Percentiles rank a stretch among this genome's conserved stretches.
Evolutionary conservation across 2,888 invertebrate species (phyloP).

Genomic region (Archips xylosteana): DNA sequence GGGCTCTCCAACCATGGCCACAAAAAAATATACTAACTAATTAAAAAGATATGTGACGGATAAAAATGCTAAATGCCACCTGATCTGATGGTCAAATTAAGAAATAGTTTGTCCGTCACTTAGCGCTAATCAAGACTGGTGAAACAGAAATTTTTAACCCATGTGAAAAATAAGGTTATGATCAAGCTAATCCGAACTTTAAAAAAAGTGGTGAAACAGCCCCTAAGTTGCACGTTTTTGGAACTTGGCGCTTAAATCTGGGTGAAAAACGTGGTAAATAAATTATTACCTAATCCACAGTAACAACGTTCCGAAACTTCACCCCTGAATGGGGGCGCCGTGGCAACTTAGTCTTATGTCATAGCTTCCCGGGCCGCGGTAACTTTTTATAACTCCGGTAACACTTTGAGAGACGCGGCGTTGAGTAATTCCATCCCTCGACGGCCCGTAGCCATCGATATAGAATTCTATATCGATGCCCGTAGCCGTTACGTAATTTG

Average conservation of each 20-base stretch:
- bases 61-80: too few species aligned
- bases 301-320: constrained; percentile 60
- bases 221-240: constrained; percentile 14
- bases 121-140: too few species aligned
- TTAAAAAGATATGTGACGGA: too few species aligned
- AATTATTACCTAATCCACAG: constrained; percentile 73
- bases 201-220: too few species aligned
- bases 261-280: constrained; percentile 49
- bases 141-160: too few species aligned
- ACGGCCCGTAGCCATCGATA: constrained; percentile 29
- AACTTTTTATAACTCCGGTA: constrained; percentile 67
- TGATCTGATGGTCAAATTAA: too few species aligned
- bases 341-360: constrained; percentile 57
- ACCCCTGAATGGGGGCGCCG: constrained; percentile 52
- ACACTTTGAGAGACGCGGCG: constrained; percentile 55
- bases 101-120: too few species aligned
- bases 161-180: too few species aligned
- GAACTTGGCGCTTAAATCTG: constrained; percentile 13
- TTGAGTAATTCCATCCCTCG: constrained; percentile 52
- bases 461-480: too few species aligned
- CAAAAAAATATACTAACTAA: too few species aligned
- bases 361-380: constrained; percentile 51
- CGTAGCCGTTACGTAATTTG: constrained; percentile 33
- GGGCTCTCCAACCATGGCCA: too few species aligned
- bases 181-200: too few species aligned